Base-by-base conservation (phyloP, 2,797 vertebrate genomes). In the Chelidonichthys spinosus region DNA sequence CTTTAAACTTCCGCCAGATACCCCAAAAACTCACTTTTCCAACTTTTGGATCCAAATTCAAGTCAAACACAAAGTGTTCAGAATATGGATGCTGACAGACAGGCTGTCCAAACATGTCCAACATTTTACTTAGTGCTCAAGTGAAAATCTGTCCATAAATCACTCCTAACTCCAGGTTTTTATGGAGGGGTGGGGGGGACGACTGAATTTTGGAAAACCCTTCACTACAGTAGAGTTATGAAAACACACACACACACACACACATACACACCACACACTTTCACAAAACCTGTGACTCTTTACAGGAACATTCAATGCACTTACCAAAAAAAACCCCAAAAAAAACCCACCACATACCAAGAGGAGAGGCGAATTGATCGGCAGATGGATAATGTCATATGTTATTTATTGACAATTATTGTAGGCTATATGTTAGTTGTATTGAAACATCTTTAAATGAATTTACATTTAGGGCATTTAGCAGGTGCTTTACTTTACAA, bases 161-260 rank as follows among this genome's bases (percentile, higher is more conserved):
- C 39, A 46, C 13, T 47, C 35, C 2, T 18, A n/a, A 15, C 11
- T 35, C 11, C 2, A 4, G 3, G 32, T 36, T 3, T n/a, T 39
- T n/a, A 39, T 37, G n/a, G 17, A 14, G n/a, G 25, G 25, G n/a
- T n/a, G n/a, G 25, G 25, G 25, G 25, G 18, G 14, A 56, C 9
- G 56, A 50, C 8, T 13, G 14, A 37, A 7, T 49, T 68, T 66
- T 59, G 54, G 50, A 66, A 59, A 74, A 43, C 42, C 17, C 63
- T 53, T 58, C 70, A 70, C 10, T n/a, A 66, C 40, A 80, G 46
- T 36, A 59, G 4, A 42, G 8, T 44, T 69, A 35, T 32, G 17
- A 56, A 68, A 69, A 62, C n/a, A 66, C 46, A 43, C 15, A 17
- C 32, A 62, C 39, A 50, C 46, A 64, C 58, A 55, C 40, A n/a